Evolutionary conservation across 2,888 invertebrate genomes (phyloP), one percentile per base, ranked within the genome.

Genomic region (Stenoptilia bipunctidactyla): DNA sequence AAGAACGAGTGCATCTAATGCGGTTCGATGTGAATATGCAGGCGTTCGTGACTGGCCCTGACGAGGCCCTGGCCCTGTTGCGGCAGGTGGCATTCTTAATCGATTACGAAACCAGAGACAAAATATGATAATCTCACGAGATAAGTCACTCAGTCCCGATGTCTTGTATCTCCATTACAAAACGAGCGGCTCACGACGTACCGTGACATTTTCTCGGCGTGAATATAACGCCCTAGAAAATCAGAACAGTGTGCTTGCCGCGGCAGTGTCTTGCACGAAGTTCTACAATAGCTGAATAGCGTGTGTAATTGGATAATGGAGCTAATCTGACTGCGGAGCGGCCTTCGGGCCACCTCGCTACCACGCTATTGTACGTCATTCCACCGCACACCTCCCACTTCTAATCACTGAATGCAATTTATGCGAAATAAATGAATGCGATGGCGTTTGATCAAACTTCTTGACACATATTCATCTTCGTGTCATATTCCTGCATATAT

Each of bases 261-360:
- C n/a, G 6, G 2, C 15, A 10, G 36, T 30, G 30, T 30, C 30
- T 51, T 51, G 46, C 51, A 54, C 50, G 58, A 58, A 60, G 61
- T 59, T 61, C 58, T 59, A 61, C 62, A 63, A 64, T 66, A 66
- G 63, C 62, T 65, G 62, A 56, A 59, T 61, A 58, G 56, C 62
- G 58, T 59, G 55, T 56, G 63, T 76, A 77, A 77, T 76, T 76
- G 76, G 73, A 79, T 77, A 71, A 72, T 61, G 55, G 66, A 56
- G 60, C 58, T 76, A 72, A 76, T 79, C 68, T 64, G 57, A 58
- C 56, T 58, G 50, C 45, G 48, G 42, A 42, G 53, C 61, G 71
- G 66, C 77, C 79, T 73, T 76, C 52, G 46, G n/a, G n/a, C n/a
- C n/a, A n/a, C 45, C 50, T 61, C 56, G 64, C 57, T 61, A 20